phyloP scores from a whole-genome alignment of 2,797 vertebrate species.

The Scolopax bukidnonensis region DNA sequence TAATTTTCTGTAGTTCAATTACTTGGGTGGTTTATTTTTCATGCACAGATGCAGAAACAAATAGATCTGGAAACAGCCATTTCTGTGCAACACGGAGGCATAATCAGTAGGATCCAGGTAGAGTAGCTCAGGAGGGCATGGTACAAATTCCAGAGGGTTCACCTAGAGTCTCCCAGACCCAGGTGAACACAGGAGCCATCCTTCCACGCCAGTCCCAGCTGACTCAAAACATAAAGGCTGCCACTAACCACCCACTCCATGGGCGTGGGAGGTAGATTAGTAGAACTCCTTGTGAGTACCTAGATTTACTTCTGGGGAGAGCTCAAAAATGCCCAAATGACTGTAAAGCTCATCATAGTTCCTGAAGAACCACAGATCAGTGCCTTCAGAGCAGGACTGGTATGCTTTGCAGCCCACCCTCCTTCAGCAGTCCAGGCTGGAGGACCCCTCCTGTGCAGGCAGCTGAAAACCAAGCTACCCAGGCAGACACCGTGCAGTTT shows the following conservation, averaged over 20 bases:
- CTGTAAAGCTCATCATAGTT: background rate
- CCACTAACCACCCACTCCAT: background rate
- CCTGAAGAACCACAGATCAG: background rate
- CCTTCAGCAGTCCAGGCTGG: background rate
- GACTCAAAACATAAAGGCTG: background rate
- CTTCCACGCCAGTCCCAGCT: background rate
- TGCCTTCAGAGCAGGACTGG: background rate
- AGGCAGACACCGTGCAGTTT: background rate
- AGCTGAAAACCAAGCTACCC: background rate
- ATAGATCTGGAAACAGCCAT: background rate
- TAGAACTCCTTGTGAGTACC: background rate
- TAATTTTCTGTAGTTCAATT: background rate
- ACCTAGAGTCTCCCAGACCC: rapidly evolving
- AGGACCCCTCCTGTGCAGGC: background rate
- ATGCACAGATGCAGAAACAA: background rate
- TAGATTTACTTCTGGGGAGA: background rate
- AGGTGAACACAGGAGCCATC: background rate
- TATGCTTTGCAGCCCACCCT: background rate
- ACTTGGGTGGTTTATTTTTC: background rate
- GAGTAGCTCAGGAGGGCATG: background rate
- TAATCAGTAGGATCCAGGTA: background rate
- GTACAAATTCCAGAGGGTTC: background rate
- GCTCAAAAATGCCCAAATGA: background rate
- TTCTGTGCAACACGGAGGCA: background rate
- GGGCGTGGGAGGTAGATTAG: background rate